Percentiles rank a stretch among this genome's conserved stretches.
Conservation (phyloP, 2,113 vertebrate species). For the Orientallactaga bullata region DNA sequence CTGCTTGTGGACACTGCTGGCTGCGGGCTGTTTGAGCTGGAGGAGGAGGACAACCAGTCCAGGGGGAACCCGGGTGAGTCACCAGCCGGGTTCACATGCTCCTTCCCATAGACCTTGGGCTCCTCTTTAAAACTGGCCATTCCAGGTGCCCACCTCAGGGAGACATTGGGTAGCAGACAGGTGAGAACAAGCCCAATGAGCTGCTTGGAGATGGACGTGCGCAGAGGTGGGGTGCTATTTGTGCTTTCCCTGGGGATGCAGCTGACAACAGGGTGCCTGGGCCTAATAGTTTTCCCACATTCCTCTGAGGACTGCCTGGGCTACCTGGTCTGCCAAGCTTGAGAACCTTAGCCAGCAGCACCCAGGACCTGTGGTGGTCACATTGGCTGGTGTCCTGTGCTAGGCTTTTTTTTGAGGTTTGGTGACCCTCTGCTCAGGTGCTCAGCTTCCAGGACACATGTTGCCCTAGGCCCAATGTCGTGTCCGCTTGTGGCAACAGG, state of each 20-base stretch:
- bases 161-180: rapidly evolving
- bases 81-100: rapidly evolving
- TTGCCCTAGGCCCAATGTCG: neutral
- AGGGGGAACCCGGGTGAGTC: slow-evolving; percentile 94
- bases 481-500: rapidly evolving
- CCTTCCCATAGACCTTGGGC: neutral
- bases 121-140: neutral
- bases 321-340: rapidly evolving
- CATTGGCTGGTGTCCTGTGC: neutral
- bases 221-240: rapidly evolving
- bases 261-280: rapidly evolving
- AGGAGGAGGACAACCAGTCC: slow-evolving; percentile 93
- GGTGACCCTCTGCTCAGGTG: neutral
- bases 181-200: rapidly evolving
- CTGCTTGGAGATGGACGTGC: rapidly evolving
- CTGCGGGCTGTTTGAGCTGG: slow-evolving; percentile 94
- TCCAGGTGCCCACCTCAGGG: rapidly evolving
- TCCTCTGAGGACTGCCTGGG: rapidly evolving
- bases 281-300: rapidly evolving
- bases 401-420: neutral
- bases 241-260: too few relatives aligned
- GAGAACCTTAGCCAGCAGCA: neutral
- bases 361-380: neutral
- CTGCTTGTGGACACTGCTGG: slow-evolving; percentile 96
- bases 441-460: neutral